These are phyloP conservation scores for Epinephelus awoara DNA, from an alignment of 2,797 vertebrate species.

Conservation along the genomic window DNA sequence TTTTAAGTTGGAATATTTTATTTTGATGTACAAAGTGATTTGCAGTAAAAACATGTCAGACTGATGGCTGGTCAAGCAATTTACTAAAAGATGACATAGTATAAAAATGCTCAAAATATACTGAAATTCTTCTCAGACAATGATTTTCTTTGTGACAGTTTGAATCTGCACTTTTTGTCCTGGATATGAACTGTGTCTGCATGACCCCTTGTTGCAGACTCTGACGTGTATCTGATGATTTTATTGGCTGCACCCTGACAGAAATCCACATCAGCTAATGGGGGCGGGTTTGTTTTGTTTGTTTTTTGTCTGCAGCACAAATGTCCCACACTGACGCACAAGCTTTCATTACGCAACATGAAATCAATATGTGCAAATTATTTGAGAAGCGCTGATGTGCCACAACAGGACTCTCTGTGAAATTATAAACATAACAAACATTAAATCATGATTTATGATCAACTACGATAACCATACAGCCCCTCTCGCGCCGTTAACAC, in stretches of 20 bases:
- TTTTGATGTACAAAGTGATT: neutral
- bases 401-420: slow-evolving; percentile 4
- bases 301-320: slow-evolving; percentile 9
- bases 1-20: neutral
- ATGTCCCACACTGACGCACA: neutral
- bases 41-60: too few relatives aligned
- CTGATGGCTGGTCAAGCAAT: neutral
- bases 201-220: neutral
- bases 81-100: neutral
- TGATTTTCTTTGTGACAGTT: neutral
- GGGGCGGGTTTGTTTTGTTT: neutral
- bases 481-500: neutral
- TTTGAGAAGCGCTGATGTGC: slow-evolving; percentile 1
- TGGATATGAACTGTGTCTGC: neutral
- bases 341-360: slow-evolving; percentile 17
- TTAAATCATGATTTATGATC: neutral
- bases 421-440: neutral
- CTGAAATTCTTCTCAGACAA: neutral
- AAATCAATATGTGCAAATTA: slow-evolving; percentile 33
- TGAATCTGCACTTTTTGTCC: slow-evolving; percentile 1
- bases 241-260: neutral
- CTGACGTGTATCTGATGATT: neutral
- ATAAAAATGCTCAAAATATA: neutral
- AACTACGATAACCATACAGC: neutral
- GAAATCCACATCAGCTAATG: neutral